Conservation (phyloP, 2,888 invertebrate genomes). For the Aspidiotus rigidus region DNA sequence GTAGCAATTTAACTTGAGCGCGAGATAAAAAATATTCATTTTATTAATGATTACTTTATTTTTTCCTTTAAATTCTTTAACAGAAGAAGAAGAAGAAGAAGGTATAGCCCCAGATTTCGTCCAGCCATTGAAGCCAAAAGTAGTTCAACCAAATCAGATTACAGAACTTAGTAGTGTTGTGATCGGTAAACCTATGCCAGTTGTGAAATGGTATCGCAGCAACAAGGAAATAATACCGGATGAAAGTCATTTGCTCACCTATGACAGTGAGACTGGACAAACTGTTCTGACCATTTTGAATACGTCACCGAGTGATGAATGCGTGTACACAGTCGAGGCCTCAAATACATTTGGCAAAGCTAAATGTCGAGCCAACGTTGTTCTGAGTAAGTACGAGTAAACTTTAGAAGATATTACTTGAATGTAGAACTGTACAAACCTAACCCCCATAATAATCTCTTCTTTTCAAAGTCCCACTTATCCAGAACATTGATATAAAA, state of each 20-base stretch:
- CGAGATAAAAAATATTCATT: too few species aligned
- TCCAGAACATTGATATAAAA: too few species aligned
- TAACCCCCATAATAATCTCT: too few species aligned
- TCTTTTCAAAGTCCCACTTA: too few species aligned
- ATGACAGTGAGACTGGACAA: constrained; percentile 54
- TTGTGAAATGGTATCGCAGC: constrained; percentile 60
- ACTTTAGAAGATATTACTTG: too few species aligned
- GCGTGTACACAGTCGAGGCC: constrained; percentile 60
- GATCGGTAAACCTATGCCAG: constrained; percentile 58
- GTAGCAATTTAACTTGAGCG: too few species aligned
- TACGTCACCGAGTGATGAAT: constrained; percentile 57
- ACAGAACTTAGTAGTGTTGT: constrained; percentile 60
- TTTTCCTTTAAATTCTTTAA: background rate
- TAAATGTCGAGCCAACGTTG: constrained; percentile 62
- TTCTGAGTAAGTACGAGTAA: constrained; percentile 46
- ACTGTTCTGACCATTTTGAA: constrained; percentile 56
- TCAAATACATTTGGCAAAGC: constrained; percentile 64
- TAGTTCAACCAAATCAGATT: constrained; percentile 53
- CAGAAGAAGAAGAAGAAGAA: constrained; percentile 49
- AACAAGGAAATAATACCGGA: constrained; percentile 54
- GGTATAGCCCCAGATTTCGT: constrained; percentile 58
- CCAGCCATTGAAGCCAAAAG: constrained; percentile 56
- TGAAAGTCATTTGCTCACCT: constrained; percentile 50
- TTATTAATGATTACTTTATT: too few species aligned
- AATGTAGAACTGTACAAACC: too few species aligned